Conservation (phyloP, 2,797 vertebrate species). For the Melopsittacus undulatus region DNA sequence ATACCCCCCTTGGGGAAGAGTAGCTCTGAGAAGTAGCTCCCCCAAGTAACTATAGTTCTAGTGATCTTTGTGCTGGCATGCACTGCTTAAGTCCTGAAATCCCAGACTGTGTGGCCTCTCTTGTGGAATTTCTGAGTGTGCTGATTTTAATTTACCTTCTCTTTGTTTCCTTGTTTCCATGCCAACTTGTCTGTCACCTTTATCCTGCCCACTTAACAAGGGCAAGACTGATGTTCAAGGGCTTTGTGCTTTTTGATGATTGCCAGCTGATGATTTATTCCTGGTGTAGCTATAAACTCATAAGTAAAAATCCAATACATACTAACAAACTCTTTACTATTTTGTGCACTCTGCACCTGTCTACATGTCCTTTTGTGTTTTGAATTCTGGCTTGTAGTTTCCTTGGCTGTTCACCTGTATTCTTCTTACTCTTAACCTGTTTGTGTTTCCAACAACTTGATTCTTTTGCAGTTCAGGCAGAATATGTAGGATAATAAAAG, state of each 20-base stretch:
- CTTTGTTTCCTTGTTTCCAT: not conserved
- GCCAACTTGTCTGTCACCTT: not conserved
- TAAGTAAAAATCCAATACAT: not conserved
- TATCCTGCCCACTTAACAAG: not conserved
- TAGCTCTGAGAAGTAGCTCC: not conserved
- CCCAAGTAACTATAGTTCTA: not conserved
- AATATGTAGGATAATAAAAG: not conserved
- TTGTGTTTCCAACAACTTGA: not conserved
- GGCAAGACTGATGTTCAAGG: not conserved
- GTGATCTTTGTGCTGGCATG: not conserved
- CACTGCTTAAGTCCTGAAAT: not conserved
- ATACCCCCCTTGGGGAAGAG: not conserved
- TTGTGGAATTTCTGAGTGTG: not conserved
- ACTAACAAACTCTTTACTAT: not conserved
- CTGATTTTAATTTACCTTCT: not conserved
- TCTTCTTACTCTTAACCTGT: not conserved
- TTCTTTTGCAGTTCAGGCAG: not conserved
- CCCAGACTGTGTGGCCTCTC: not conserved
- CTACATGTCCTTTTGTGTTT: not conserved
- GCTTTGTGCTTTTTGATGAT: not conserved
- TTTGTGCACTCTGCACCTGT: not conserved
- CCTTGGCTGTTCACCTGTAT: not conserved
- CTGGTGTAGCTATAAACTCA: not conserved
- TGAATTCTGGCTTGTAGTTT: not conserved
- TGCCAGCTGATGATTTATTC: not conserved